Evolutionary conservation across 2,888 invertebrate genomes (phyloP).

Genomic region (Eristalis tenax): DNA sequence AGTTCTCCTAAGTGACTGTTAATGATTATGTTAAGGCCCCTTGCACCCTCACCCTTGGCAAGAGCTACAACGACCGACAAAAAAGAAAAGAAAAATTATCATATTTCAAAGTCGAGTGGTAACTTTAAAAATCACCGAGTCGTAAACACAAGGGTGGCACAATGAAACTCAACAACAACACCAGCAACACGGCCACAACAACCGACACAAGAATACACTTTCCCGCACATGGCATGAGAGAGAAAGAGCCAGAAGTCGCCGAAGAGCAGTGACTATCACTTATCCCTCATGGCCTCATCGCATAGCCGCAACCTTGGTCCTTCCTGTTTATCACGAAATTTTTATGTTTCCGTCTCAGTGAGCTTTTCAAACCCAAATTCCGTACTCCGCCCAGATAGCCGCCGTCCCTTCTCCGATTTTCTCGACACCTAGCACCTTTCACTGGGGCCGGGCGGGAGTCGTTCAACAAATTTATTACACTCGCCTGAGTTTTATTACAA

Average conservation of each 20-base stretch:
- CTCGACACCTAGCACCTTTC: background rate
- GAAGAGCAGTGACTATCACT: constrained; percentile 25
- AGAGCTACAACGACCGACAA: background rate
- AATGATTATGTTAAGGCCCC: constrained; percentile 57
- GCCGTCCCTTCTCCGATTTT: background rate
- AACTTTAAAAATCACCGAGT: constrained; percentile 56
- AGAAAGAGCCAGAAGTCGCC: constrained; percentile 25
- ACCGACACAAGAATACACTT: constrained; percentile 31
- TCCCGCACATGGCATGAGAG: constrained; percentile 2
- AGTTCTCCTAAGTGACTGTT: constrained; percentile 55
- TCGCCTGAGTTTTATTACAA: constrained; percentile 68
- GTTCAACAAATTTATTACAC: constrained; percentile 67
- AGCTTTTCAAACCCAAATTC: constrained; percentile 37
- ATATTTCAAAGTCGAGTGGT: constrained; percentile 49
- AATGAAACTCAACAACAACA: constrained; percentile 14
- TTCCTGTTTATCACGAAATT: constrained; percentile 58
- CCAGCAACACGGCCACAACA: background rate
- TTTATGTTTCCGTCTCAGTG: constrained; percentile 60
- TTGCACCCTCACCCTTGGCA: background rate
- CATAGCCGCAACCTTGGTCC: constrained; percentile 28
- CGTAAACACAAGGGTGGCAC: constrained; percentile 36
- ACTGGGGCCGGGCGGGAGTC: constrained; percentile 44
- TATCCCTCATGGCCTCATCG: background rate
- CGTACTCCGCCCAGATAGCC: background rate
- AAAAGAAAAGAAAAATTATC: constrained; percentile 26